Evolutionary conservation across 1,140 invertebrate species (phyloP).

Genomic region (Ceratoteleas bidentatus): DNA sequence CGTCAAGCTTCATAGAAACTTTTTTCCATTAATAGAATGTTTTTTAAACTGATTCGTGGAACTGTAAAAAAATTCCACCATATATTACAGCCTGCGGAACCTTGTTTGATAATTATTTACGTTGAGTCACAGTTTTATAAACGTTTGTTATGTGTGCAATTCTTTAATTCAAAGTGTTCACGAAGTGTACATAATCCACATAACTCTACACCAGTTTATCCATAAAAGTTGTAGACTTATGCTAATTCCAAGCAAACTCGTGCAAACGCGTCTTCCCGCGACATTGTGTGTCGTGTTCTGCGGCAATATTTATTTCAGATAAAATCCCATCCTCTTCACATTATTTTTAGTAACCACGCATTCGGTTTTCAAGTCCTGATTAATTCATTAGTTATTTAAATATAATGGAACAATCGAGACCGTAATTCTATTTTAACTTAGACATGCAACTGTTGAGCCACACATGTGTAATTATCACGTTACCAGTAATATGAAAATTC

Average conservation of each 20-base stretch:
- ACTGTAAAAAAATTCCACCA: too few species aligned
- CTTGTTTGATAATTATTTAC: too few species aligned
- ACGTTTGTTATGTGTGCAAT: too few species aligned
- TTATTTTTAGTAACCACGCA: neutral
- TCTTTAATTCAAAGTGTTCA: too few species aligned
- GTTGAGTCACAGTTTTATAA: too few species aligned
- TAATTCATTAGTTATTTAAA: slow-evolving; percentile 8
- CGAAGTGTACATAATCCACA: too few species aligned
- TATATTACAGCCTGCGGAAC: too few species aligned
- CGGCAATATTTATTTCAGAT: neutral
- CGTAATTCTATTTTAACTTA: neutral
- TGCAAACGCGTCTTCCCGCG: neutral
- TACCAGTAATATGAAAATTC: slow-evolving; percentile 4
- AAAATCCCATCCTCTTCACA: too few species aligned
- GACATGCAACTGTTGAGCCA: slow-evolving; percentile 5
- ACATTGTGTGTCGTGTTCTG: neutral
- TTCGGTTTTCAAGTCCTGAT: neutral
- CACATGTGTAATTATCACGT: neutral
- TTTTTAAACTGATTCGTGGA: too few species aligned
- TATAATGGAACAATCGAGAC: slow-evolving; percentile 2
- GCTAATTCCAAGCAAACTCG: slow-evolving; percentile 1
- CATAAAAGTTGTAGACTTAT: slow-evolving; percentile 1
- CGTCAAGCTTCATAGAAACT: too few species aligned
- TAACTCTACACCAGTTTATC: neutral
- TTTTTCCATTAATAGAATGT: too few species aligned